A percentile compares a stretch with the other conserved stretches of the same genome.
Evolutionary conservation across 2,113 vertebrate genomes (phyloP).

Genomic region (Tachuris rubrigastra): DNA sequence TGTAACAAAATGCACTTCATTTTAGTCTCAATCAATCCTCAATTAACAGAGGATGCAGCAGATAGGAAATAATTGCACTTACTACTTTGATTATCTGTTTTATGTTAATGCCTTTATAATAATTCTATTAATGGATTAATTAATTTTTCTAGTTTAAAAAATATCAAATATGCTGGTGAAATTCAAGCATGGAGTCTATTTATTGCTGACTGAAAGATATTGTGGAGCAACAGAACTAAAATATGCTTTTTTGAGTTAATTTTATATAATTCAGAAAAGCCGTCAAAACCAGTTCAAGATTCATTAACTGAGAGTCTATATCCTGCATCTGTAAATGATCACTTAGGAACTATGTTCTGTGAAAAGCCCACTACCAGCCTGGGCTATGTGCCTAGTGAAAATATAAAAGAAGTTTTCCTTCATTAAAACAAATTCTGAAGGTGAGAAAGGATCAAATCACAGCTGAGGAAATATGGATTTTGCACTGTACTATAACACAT

Average conservation of each 20-base stretch:
- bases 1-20: constrained; percentile 9
- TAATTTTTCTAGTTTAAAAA: not conserved
- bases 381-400: not conserved
- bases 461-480: not conserved
- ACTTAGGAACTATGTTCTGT: not conserved
- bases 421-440: not conserved
- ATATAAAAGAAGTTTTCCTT: not conserved
- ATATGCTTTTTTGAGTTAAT: not conserved
- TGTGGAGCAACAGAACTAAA: not conserved
- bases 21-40: not conserved
- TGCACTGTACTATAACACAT: not conserved
- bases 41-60: constrained; percentile 1
- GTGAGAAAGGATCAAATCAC: not conserved
- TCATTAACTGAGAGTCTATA: not conserved
- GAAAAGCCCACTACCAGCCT: not conserved
- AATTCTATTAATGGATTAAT: not conserved
- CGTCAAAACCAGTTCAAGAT: constrained; percentile 20
- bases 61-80: not conserved
- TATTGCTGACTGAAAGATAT: not conserved
- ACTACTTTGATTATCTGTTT: constrained; percentile 9
- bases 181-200: not conserved
- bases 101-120: not conserved
- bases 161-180: not conserved
- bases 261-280: not conserved
- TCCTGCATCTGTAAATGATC: not conserved